These are phyloP conservation scores for Watsonalla binaria DNA, from an alignment of 2,888 invertebrate genomes.

Conservation along the genomic window DNA sequence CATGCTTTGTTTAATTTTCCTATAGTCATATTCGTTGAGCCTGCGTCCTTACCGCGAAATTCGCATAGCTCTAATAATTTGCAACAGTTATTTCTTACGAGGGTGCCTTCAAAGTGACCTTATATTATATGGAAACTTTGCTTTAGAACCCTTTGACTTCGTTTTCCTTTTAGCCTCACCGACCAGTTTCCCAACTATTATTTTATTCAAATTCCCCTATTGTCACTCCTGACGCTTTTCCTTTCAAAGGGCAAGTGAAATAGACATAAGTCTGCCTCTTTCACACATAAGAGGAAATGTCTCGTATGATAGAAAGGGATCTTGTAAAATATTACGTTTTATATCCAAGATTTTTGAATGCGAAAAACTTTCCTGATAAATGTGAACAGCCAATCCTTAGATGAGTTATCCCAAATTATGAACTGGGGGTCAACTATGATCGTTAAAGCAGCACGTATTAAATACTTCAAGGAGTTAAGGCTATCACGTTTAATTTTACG, in stretches of 20 bases:
- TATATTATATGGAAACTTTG: slow-evolving; percentile 20
- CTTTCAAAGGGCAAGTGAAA: slow-evolving; percentile 27
- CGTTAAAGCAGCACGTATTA: too few species aligned
- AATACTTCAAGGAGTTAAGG: too few species aligned
- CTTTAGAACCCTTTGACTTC: slow-evolving; percentile 32
- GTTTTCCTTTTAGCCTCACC: slow-evolving; percentile 31
- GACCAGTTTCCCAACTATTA: slow-evolving; percentile 56
- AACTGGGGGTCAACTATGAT: too few species aligned
- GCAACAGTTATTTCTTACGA: slow-evolving; percentile 3
- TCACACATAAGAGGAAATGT: slow-evolving; percentile 22
- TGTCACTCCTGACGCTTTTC: slow-evolving; percentile 38
- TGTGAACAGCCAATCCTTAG: too few species aligned
- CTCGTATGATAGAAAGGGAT: slow-evolving; percentile 13
- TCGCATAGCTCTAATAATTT: not conserved
- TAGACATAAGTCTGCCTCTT: slow-evolving; percentile 11
- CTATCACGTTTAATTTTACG: too few species aligned
- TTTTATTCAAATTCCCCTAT: slow-evolving; percentile 65
- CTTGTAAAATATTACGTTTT: not conserved
- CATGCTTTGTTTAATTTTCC: too few species aligned
- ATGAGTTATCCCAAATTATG: too few species aligned
- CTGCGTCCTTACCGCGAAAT: not conserved
- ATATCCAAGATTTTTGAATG: not conserved
- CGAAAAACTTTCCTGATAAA: too few species aligned
- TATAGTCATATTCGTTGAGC: too few species aligned
- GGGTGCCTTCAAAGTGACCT: slow-evolving; percentile 5